Conservation (phyloP, 2,888 invertebrate genomes). For the Rotaria socialis region DNA sequence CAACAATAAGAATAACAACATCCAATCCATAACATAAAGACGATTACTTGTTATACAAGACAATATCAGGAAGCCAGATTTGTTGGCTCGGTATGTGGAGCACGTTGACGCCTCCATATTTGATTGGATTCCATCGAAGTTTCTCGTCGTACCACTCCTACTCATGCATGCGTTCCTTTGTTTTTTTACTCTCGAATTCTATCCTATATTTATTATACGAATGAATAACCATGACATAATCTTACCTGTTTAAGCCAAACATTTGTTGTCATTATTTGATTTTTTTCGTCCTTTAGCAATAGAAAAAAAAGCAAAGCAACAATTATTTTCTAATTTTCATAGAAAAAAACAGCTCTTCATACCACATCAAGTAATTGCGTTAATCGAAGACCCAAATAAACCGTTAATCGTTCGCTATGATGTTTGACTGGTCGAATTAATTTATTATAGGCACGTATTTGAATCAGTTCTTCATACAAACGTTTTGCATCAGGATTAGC, state of each 20-base stretch:
- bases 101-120: constrained; percentile 87
- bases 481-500: constrained; percentile 42
- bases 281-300: constrained; percentile 55
- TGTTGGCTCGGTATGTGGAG: constrained; percentile 92
- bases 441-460: constrained; percentile 39
- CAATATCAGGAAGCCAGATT: constrained; percentile 69
- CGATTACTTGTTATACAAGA: constrained; percentile 45
- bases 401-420: constrained; percentile 37
- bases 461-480: constrained; percentile 43
- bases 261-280: constrained; percentile 96
- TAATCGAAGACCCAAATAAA: constrained; percentile 41
- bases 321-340: no score
- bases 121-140: constrained; percentile 87
- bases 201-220: background rate
- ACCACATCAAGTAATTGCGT: constrained; percentile 44
- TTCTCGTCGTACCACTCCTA: constrained; percentile 79
- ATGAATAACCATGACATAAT: background rate
- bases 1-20: background rate
- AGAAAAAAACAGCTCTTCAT: no score
- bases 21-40: background rate
- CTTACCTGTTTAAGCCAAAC: constrained; percentile 71
- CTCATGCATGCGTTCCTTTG: constrained; percentile 61
- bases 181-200: background rate
- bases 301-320: no score
- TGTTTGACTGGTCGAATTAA: constrained; percentile 45